Evolutionary conservation across 2,888 invertebrate genomes (phyloP).

Genomic region (Lycia hirtaria): DNA sequence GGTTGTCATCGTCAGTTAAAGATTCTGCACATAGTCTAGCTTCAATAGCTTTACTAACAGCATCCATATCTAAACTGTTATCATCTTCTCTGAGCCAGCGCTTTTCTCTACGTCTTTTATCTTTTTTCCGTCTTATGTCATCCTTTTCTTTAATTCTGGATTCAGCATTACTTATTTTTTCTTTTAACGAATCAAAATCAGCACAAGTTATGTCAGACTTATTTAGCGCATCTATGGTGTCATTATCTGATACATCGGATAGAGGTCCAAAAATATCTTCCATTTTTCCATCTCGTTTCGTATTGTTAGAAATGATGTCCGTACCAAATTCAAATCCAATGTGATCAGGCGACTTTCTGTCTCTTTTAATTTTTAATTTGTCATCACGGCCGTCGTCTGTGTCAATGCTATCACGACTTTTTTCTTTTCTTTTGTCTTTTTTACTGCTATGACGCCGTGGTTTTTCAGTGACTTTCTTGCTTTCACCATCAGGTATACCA

Average conservation of each 20-base stretch:
- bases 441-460: conserved; percentile 81
- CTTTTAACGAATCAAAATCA: conserved; percentile 54
- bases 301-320: conserved; percentile 60
- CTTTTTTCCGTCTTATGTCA: conserved; percentile 85
- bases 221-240: conserved; percentile 49
- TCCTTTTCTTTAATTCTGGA: conserved; percentile 77
- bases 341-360: conserved; percentile 70
- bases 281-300: conserved; percentile 92
- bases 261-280: conserved; percentile 95
- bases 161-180: conserved; percentile 49
- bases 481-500: conserved; percentile 54
- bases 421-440: conserved; percentile 87
- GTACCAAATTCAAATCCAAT: conserved; percentile 56
- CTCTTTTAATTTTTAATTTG: conserved; percentile 86
- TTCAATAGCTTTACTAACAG: conserved; percentile 93
- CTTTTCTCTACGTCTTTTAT: conserved; percentile 87
- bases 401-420: conserved; percentile 81
- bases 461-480: conserved; percentile 79
- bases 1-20: conserved; percentile 77
- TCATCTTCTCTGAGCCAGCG: conserved; percentile 88
- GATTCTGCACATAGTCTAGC: conserved; percentile 91
- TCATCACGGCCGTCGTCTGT: conserved; percentile 79
- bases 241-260: conserved; percentile 89
- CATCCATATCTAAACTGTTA: conserved; percentile 92
- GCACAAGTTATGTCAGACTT: conserved; percentile 59